Evolutionary conservation across 2,888 invertebrate genomes (phyloP), one percentile per base, ranked within the genome.

Genomic region (Zaprionus obscuricornis): DNA sequence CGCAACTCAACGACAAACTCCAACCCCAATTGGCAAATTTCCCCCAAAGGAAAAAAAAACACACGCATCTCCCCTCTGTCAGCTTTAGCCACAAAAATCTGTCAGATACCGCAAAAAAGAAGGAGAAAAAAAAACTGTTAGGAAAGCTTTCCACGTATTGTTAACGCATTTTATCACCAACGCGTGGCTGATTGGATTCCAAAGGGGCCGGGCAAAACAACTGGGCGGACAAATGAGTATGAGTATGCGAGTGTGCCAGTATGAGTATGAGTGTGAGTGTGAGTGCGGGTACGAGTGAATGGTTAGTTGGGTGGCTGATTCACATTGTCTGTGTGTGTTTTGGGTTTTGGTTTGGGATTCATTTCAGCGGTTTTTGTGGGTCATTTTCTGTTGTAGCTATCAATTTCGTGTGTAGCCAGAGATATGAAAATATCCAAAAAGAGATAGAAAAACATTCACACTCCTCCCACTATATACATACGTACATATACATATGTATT

Each of bases 151-250:
- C 78, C 78, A 79, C 85, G 85, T 79, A 79, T 84, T 86, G 78
- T 79, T 85, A 86, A 86, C 85, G 87, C 83, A 85, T 85, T 85
- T 86, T 82, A 81, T 85, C 85, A 71, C 87, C 87, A 78, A 86
- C 79, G 85, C 87, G 87, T 86, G 87, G 85, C 75, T 86, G 79
- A 86, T 86, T 85, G 79, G 85, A 86, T 79, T 85, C 83, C 60
- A 79, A 50, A 55, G 49, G 60, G 59, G 74, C 70, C 31, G 57
- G 64, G 27, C 14, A 47, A 26, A 46, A 26, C 13, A 8, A 26
- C n/a, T 36, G 50, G 36, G 43, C 6, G 17, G 39, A 26, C 10
- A 43, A 31, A 22, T 18, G 33, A 7, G 64, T 42, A 22, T 17
- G 31, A 29, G 29, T n/a, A 11, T 40, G 14, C 36, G 16, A n/a